Percentiles rank a stretch among this genome's conserved stretches.
These are phyloP conservation scores for Manduca sexta DNA, from an alignment of 1,140 invertebrate species.

Conservation along the genomic window DNA sequence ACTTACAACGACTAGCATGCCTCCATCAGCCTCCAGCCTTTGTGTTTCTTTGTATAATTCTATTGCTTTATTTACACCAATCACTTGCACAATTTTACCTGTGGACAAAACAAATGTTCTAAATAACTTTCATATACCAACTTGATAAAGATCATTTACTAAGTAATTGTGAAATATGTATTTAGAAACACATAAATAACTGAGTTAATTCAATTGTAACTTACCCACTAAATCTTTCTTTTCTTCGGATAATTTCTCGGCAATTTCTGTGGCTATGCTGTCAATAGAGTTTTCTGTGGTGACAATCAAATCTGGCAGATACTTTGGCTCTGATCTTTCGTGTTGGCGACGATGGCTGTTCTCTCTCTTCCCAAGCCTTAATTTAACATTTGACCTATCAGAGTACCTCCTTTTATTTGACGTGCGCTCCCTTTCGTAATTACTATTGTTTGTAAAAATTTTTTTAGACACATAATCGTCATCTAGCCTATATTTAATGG, in stretches of 20 bases:
- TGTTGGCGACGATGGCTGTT: conserved; percentile 63
- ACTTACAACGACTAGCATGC: conserved; percentile 84
- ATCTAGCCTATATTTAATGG: conserved; percentile 68
- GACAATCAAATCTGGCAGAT: conserved; percentile 71
- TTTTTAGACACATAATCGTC: conserved; percentile 58
- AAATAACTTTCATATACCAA: too few species aligned
- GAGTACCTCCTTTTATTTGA: conserved; percentile 74
- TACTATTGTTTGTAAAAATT: conserved; percentile 44
- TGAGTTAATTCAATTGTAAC: conserved; percentile 26
- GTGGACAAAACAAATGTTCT: conserved; percentile 21
- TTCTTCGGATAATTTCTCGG: conserved; percentile 80
- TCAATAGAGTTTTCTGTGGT: conserved; percentile 70
- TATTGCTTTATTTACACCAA: conserved; percentile 83
- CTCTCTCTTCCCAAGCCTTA: conserved; percentile 74
- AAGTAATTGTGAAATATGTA: too few species aligned
- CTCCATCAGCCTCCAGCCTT: conserved; percentile 85
- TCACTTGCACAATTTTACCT: conserved; percentile 82
- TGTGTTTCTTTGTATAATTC: conserved; percentile 85
- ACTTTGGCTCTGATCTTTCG: conserved; percentile 69
- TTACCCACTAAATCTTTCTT: conserved; percentile 82
- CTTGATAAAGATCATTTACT: too few species aligned
- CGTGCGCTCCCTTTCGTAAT: conserved; percentile 27
- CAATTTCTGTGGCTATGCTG: conserved; percentile 80
- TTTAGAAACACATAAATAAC: too few species aligned
- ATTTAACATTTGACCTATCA: conserved; percentile 75